Percentiles rank a stretch among this genome's conserved stretches.
Conservation (phyloP, 2,113 vertebrate genomes). For the Abramis brama region DNA sequence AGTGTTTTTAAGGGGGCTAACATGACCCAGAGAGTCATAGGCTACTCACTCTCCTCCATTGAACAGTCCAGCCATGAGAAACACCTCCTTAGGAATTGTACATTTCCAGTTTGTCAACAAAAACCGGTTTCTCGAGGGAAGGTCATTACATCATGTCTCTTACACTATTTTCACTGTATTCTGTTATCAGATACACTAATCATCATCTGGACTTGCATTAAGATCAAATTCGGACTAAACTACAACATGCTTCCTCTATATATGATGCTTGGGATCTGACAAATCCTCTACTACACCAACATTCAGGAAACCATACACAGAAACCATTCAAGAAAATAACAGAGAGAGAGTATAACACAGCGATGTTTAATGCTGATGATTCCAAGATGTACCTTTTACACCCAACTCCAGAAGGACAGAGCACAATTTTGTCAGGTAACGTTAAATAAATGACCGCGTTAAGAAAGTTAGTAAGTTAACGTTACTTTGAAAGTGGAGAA, state of each 20-base stretch:
- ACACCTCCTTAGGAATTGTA: conserved; percentile 32
- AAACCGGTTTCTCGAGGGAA: conserved; percentile 76
- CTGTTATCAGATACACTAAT: background rate
- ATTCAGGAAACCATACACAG: background rate
- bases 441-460: background rate
- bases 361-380: background rate
- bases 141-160: conserved; percentile 45
- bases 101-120: conserved; percentile 73
- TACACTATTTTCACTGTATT: background rate
- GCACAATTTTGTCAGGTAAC: background rate
- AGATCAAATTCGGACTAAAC: background rate
- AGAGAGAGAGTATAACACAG: background rate
- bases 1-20: background rate
- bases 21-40: conserved; percentile 10
- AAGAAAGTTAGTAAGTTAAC: background rate
- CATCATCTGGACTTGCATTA: background rate
- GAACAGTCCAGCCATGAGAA: conserved; percentile 33
- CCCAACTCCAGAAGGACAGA: background rate
- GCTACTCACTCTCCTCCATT: conserved; percentile 16
- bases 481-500: background rate
- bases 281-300: background rate
- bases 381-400: background rate
- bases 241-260: background rate
- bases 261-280: background rate
- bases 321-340: background rate